Evolutionary conservation across 2,113 vertebrate species (phyloP).

Genomic region (Lepisosteus osseus): DNA sequence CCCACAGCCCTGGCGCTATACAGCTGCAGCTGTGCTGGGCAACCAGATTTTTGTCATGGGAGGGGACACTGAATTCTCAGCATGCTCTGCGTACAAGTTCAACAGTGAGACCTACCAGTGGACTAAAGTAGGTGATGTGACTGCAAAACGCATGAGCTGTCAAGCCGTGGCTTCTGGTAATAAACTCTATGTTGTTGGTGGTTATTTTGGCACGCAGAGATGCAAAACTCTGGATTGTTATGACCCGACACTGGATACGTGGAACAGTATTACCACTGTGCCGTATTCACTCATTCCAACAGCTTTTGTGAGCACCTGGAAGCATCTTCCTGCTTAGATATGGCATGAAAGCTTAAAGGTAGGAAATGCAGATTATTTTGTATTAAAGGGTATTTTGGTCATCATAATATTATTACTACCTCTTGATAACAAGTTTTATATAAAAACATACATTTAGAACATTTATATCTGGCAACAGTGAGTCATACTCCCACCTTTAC

Average conservation of each 20-base stretch:
- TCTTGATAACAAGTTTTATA: too few species aligned
- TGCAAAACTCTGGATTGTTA: slow-evolving; percentile 96
- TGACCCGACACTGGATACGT: slow-evolving; percentile 82
- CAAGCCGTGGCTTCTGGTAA: slow-evolving; percentile 89
- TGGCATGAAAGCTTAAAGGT: too few species aligned
- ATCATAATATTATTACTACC: too few species aligned
- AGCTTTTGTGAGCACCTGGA: slow-evolving; percentile 95
- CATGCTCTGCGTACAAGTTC: slow-evolving; percentile 87
- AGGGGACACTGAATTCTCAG: slow-evolving; percentile 89
- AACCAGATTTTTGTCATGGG: slow-evolving; percentile 98
- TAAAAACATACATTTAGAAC: too few species aligned
- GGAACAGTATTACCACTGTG: slow-evolving; percentile 92
- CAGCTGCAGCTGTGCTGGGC: slow-evolving; percentile 83
- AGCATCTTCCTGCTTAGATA: slow-evolving; percentile 81
- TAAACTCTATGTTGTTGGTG: slow-evolving; percentile 91
- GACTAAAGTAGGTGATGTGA: slow-evolving; percentile 92
- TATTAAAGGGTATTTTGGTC: too few species aligned
- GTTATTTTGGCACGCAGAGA: slow-evolving; percentile 91
- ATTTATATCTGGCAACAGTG: too few species aligned
- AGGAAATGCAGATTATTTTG: too few species aligned
- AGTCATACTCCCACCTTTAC: too few species aligned
- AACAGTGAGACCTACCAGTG: slow-evolving; percentile 88
- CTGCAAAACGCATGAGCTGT: slow-evolving; percentile 93
- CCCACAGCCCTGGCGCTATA: slow-evolving; percentile 92
- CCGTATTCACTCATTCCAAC: slow-evolving; percentile 95